Evolutionary conservation across 1,140 invertebrate species (phyloP).

Genomic region (Hermetia illucens): DNA sequence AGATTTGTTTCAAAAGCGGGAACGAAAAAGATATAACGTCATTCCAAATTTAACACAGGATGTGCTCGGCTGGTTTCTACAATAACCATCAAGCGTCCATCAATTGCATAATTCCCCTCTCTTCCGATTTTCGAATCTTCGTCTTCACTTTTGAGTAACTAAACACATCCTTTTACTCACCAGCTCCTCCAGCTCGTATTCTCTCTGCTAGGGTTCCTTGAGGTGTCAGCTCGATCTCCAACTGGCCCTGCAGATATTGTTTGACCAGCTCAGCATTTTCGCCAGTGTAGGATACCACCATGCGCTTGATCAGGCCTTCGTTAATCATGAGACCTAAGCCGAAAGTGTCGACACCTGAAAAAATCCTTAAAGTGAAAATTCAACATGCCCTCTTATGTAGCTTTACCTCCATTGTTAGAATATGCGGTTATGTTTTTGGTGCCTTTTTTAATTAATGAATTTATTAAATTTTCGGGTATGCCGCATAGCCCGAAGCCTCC

Average conservation of each 20-base stretch:
- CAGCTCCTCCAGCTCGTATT: constrained; percentile 87
- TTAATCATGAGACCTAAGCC: constrained; percentile 83
- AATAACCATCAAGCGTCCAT: too few relatives aligned
- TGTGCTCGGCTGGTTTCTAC: too few relatives aligned
- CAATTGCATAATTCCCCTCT: too few relatives aligned
- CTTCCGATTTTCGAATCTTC: too few relatives aligned
- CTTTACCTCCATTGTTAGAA: constrained; percentile 81
- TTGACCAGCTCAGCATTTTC: constrained; percentile 96
- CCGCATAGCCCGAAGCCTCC: constrained; percentile 98
- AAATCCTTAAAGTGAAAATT: not conserved
- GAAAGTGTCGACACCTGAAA: constrained; percentile 77
- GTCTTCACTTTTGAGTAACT: too few relatives aligned
- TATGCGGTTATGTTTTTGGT: constrained; percentile 77
- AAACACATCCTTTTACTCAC: constrained; percentile 31
- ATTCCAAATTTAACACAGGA: too few relatives aligned
- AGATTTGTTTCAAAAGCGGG: too few relatives aligned
- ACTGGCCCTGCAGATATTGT: constrained; percentile 81
- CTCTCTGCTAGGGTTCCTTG: constrained; percentile 95
- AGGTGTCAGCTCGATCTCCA: constrained; percentile 90
- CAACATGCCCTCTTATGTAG: too few relatives aligned
- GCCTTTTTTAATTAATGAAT: constrained; percentile 56
- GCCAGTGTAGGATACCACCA: constrained; percentile 96
- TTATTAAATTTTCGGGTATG: constrained; percentile 95
- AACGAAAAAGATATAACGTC: too few relatives aligned
- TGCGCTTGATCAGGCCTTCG: constrained; percentile 71